phyloP scores from a whole-genome alignment of 2,113 vertebrate species.

The Collichthys lucidus region DNA sequence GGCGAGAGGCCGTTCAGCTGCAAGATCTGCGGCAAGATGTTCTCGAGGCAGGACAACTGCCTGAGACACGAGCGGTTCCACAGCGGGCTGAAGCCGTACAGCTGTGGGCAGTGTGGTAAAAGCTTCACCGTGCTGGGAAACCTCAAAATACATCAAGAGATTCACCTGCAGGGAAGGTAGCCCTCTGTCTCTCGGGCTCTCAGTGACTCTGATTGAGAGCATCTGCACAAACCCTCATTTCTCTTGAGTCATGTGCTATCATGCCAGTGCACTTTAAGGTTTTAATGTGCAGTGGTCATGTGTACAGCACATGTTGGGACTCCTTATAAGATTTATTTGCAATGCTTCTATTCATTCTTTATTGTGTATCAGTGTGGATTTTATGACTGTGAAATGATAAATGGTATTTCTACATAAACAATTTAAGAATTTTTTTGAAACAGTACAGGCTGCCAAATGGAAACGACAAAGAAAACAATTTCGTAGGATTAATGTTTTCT shows the following conservation, averaged over 20 bases:
- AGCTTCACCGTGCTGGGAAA: slow-evolving; percentile 69
- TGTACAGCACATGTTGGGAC: not conserved
- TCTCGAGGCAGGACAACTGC: slow-evolving; percentile 78
- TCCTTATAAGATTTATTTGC: not conserved
- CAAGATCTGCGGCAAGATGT: slow-evolving; percentile 75
- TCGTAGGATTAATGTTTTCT: too few relatives aligned
- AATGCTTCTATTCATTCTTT: not conserved
- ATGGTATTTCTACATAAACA: too few relatives aligned
- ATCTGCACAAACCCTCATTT: not conserved
- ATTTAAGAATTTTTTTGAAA: too few relatives aligned
- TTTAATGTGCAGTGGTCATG: not conserved
- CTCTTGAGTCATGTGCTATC: too few relatives aligned
- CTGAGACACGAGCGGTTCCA: slow-evolving; percentile 76
- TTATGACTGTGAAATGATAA: not conserved
- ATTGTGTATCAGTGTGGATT: not conserved
- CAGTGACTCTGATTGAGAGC: not conserved
- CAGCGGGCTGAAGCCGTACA: slow-evolving; percentile 66
- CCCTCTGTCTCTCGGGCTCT: not conserved
- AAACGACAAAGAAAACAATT: too few relatives aligned
- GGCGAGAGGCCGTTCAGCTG: slow-evolving; percentile 79
- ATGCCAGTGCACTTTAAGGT: not conserved
- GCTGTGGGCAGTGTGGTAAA: slow-evolving; percentile 65
- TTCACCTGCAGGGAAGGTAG: slow-evolving; percentile 59
- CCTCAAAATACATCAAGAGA: slow-evolving; percentile 70
- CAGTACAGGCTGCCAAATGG: too few relatives aligned